Conservation (phyloP, 2,797 vertebrate genomes). For the Rhyacichthys aspro region DNA sequence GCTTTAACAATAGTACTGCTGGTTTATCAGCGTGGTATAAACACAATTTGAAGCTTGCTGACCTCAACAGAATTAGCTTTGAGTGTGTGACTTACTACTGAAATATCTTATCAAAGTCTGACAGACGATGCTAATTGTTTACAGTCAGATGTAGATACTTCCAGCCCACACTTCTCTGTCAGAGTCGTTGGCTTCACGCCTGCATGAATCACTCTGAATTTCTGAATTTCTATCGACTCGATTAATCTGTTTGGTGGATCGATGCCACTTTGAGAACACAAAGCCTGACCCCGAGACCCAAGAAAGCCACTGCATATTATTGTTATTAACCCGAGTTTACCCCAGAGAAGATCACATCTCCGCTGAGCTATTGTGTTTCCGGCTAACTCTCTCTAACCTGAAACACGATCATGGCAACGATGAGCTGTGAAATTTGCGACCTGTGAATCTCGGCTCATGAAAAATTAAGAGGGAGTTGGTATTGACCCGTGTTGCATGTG, state of each 20-base stretch:
- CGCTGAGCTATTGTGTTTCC: conserved; percentile 54
- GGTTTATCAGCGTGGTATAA: conserved; percentile 1
- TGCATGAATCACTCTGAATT: conserved; percentile 39
- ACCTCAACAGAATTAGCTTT: not conserved
- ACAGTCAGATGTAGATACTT: conserved; percentile 8
- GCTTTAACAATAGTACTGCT: not conserved
- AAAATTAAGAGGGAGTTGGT: conserved; percentile 66
- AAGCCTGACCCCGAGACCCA: conserved; percentile 55
- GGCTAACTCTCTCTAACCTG: conserved; percentile 51
- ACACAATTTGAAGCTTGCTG: conserved; percentile 10
- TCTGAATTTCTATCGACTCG: conserved; percentile 20
- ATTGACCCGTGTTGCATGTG: conserved; percentile 51
- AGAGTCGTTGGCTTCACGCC: conserved; percentile 19
- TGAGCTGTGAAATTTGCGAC: conserved; percentile 76
- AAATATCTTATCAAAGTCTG: conserved; percentile 6
- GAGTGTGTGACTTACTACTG: not conserved
- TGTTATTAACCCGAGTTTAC: conserved; percentile 65
- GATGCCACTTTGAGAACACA: conserved; percentile 40
- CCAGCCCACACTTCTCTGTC: conserved; percentile 4
- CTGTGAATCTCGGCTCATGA: conserved; percentile 68
- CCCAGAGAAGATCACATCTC: conserved; percentile 65
- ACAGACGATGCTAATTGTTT: conserved; percentile 1
- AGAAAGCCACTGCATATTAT: conserved; percentile 53
- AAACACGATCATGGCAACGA: conserved; percentile 68
- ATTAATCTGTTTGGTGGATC: conserved; percentile 42